Percentiles rank a stretch among this genome's conserved stretches.
Conservation (phyloP, 2,797 vertebrate genomes). For the Buphagus erythrorhynchus region DNA sequence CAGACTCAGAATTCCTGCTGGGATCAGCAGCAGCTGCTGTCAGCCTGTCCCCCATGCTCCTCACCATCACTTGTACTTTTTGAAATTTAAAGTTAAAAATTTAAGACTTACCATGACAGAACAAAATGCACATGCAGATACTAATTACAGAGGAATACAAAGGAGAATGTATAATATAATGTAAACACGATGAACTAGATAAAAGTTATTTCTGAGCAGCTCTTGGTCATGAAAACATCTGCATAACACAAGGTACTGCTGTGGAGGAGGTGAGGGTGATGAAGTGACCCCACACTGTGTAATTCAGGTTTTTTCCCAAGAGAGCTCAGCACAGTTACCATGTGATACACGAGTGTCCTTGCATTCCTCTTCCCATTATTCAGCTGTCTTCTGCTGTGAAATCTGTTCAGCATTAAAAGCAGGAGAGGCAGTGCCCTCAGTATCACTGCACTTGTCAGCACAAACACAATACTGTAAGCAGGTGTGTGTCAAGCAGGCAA, state of each 20-base stretch:
- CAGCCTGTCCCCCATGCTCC: background rate
- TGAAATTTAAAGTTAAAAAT: background rate
- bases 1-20: background rate
- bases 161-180: background rate
- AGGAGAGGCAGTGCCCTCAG: background rate
- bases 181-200: background rate
- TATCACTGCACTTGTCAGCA: fast-evolving
- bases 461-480: background rate
- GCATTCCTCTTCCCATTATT: background rate
- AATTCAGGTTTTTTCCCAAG: background rate
- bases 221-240: background rate
- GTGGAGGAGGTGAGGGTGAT: background rate
- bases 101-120: background rate
- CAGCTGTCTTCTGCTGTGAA: background rate
- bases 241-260: background rate
- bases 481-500: background rate
- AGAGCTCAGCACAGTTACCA: background rate
- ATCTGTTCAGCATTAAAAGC: background rate
- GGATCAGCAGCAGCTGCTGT: background rate
- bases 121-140: background rate
- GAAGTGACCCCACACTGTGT: background rate
- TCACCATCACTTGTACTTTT: background rate
- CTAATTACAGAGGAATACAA: background rate
- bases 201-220: background rate
- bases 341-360: background rate